Base-by-base conservation (phyloP, 2,888 invertebrate genomes). In the Calameuta pallipes region DNA sequence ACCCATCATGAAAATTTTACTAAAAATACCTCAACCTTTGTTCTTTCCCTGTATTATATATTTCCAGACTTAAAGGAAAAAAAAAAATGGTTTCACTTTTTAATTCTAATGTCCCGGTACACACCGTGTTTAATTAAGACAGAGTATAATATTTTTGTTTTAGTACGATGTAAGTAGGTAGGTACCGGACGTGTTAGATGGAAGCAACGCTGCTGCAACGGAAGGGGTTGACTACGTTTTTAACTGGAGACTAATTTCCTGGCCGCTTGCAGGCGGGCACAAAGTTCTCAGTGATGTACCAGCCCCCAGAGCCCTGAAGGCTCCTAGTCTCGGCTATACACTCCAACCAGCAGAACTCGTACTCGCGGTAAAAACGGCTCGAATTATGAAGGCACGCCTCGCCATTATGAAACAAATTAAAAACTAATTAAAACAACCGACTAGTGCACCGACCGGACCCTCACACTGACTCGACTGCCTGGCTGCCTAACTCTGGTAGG, bases 401-500 rank as follows among this genome's bases (percentile, higher is more conserved):
- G 84, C 84, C 85, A 84, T 89, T 87, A 87, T 81, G 85, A 84
- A 89, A 89, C 87, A 89, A 89, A 89, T 89, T 89, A 89, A 89
- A 89, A 89, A 89, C 85, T 89, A 89, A 89, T 89, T 89, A 89
- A 89, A 89, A 89, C 87, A 87, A 87, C 86, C 79, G 82, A 81
- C 80, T 71, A 31, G 71, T 31, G 71, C 71, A 34, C 71, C 12
- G 13, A 13, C 71, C 71, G 71, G 71, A 33, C 71, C 71, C 31
- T 71, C 71, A 34, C 71, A 34, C 71, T 23, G 4, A 31, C 71
- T 30, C 71, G 71, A 71, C 33, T 71, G 56, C 56, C 23, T 56
- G 71, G 71, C 71, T 71, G 71, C 4, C 71, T 71, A 71, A 71
- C 71, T 71, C 71, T 71, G 33, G 33, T 56, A 56, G 56, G 56